These are phyloP conservation scores for Chesias legatella DNA, from an alignment of 2,888 invertebrate genomes.

Conservation along the genomic window DNA sequence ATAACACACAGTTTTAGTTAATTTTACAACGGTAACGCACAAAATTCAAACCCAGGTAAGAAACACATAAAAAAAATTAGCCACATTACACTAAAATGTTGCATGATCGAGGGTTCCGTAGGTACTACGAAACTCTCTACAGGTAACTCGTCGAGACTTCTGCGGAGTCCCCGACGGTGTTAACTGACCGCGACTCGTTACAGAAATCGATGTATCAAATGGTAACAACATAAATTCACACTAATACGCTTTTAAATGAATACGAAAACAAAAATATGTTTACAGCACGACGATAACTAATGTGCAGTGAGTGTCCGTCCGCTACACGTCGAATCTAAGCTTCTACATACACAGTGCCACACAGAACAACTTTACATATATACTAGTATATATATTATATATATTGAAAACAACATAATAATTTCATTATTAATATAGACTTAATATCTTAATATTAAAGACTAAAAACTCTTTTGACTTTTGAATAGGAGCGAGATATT, in stretches of 20 bases:
- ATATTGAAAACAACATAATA: conserved; percentile 5
- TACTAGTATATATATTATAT: not conserved
- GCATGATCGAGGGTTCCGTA: conserved; percentile 73
- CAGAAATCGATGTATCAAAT: conserved; percentile 65
- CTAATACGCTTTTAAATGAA: conserved; percentile 77
- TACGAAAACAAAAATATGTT: conserved; percentile 71
- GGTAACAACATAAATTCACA: conserved; percentile 74
- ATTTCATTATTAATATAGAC: not conserved
- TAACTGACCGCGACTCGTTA: conserved; percentile 48
- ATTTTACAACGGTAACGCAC: conserved; percentile 73
- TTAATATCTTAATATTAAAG: too few species aligned
- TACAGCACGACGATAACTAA: conserved; percentile 79
- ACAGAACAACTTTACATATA: conserved; percentile 13
- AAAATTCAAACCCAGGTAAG: conserved; percentile 77
- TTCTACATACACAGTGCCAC: conserved; percentile 40
- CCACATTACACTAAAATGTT: conserved; percentile 76
- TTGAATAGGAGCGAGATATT: too few species aligned
- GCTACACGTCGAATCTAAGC: conserved; percentile 63
- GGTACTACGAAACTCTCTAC: conserved; percentile 68
- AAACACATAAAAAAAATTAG: conserved; percentile 68
- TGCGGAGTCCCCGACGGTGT: conserved; percentile 29
- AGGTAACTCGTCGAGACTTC: conserved; percentile 54
- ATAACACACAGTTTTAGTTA: conserved; percentile 78
- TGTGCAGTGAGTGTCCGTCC: conserved; percentile 67
- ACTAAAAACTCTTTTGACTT: not conserved